Evolutionary conservation across 2,888 invertebrate genomes (phyloP), one percentile per base, ranked within the genome.

Genomic region (Hololepta plana): DNA sequence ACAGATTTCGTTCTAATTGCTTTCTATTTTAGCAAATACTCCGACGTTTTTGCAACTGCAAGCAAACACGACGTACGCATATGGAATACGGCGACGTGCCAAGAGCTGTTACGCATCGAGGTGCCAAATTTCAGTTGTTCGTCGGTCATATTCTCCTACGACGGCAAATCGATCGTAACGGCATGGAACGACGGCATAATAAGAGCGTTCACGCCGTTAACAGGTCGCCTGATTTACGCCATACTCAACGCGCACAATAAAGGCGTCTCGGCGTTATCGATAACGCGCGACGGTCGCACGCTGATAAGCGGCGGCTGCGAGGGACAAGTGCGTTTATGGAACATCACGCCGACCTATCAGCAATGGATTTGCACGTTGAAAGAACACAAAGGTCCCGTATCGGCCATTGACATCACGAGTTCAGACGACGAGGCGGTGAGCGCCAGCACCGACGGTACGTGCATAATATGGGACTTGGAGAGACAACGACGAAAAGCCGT

Each of bases 401-500:
- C 87, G 0, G 72, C 76, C 12, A 68, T 91, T 37, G 71, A 77
- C 35, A 69, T 90, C 29, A 76, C 77, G 14, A 64, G 67, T 32
- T 68, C 72, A 42, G 72, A 85, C 44, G 68, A 65, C 1, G 81
- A 85, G 51, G 82, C 87, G 0, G 79, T 87, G 9, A 87, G 87
- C 43, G 79, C 90, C 0, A 82, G 87, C 22, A 76, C 76, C 0
- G 93, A 93, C 54, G 91, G 93, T 7, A 82, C 87, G 3, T 85
- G 85, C 46, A 85, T 93, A 37, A 73, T 93, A 34, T 93, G 93
- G 93, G 82, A 90, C 46, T 59, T 91, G 11, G 54, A 66, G 73
- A 38, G 82, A 12, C 46, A 49, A 32, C 64, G 65, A 3, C 62
- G 90, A 4, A 74, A 76, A 6, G 81, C 84, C 47, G 79, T 87